Base-by-base conservation (phyloP, 2,797 vertebrate species). In the Mus spretus region DNA sequence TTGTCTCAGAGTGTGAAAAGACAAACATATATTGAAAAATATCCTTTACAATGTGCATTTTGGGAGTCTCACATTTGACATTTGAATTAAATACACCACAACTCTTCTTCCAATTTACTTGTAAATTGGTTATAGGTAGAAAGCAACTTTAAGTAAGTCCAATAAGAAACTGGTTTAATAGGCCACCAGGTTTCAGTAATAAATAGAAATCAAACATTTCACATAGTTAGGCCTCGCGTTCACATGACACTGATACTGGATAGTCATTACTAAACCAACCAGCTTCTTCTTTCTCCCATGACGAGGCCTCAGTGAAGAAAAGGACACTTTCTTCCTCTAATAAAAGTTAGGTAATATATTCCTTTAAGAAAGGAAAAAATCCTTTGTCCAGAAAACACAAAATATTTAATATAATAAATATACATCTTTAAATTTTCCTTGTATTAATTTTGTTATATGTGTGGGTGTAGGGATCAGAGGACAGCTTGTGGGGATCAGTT, bases 1-100 rank as follows among this genome's bases (percentile, higher is more conserved):
- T 83, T 63, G 28, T 31, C 31, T 95, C n/a, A 26, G 61, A n/a
- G 13, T 59, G 6, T 44, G 15, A 72, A 80, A 90, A 79, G 37
- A 50, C 53, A 7, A 65, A 53, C 34, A 28, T 77, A 89, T 78
- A 81, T 15, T 88, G 13, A 80, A 90, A 24, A 61, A 72, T 50
- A 81, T 1, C 12, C n/a, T 55, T 91, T 89, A 26, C 7, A 53
- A 22, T 75, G 28, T 77, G 5, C 81, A 53, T 57, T 77, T 77
- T 87, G 74, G 24, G 22, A 31, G 83, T 82, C 70, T 95, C 89
- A 70, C 26, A 72, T 28, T 78, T 83, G 83, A 93, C 61, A 65
- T 97, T 91, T 95, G 59, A 93, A 89, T 94, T 97, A 95, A 70
- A 89, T 75, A 89, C 53, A 65, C 40, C 11, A 47, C 65, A 74